Base-by-base conservation (phyloP, 2,113 vertebrate genomes). In the Arvicanthis niloticus region DNA sequence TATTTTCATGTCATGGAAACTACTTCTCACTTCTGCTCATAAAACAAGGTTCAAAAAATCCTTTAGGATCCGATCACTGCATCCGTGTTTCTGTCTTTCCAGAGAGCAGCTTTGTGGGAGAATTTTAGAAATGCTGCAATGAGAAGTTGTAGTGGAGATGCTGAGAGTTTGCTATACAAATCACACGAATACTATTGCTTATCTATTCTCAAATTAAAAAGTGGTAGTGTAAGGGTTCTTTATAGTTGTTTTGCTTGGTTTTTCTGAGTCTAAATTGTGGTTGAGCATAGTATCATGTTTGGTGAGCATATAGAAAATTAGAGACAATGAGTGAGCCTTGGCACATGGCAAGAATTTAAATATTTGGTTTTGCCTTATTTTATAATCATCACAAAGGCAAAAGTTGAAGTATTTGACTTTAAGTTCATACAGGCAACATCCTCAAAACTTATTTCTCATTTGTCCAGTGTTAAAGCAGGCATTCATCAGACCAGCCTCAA, bases 391-490 rank as follows among this genome's bases (percentile, higher is more conserved):
- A 92, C 65, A 78, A 84, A 82, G 58, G 37, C 60, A 84, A 22
- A 65, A 84, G 21, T 58, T 81, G 56, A 70, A 80, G 5, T 91
- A 31, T 73, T 91, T 93, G 91, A 31, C 78, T 94, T 97, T 95
- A 65, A 91, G 48, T 93, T 89, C 45, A 24, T 58, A 26, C 5
- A 37, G 93, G 62, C 8, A 13, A 10, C 37, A 80, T 89, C 68
- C 82, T 94, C 51, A 89, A 73, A 97, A 91, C 58, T 90, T 56
- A 24, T 56, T 93, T 93, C 86, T 96, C 58, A 67, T 40, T 91
- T 92, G 26, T 31, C 92, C 2, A 84, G 37, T 92, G 58, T 87
- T 65, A 91, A 76, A 56, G 21, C 90, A 37, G 67, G 5, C 58
- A 91, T 82, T 73, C 45, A 51, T 90, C 48, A 76, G 31, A 90